Base-by-base conservation (phyloP, 2,797 vertebrate genomes). In the Rhinophrynus dorsalis region DNA sequence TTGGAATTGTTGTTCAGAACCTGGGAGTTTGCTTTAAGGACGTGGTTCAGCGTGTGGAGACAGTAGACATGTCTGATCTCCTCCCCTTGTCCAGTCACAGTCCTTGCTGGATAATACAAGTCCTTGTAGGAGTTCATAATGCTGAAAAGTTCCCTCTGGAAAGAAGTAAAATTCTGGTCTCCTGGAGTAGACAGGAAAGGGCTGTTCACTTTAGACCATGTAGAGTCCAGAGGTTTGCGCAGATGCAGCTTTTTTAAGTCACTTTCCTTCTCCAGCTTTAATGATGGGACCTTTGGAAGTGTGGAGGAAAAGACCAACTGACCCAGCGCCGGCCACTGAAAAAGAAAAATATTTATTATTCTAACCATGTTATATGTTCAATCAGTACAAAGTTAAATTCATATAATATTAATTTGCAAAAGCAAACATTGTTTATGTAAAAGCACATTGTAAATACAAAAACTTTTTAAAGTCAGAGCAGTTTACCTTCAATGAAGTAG, bases 41-140 rank as follows among this genome's bases (percentile, higher is more conserved):
- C 85, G 0, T 99, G 97, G 78, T 99, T 99, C 55, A 99, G 80
- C 2, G 81, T 89, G 9, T 99, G 96, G 18, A 98, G 84, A 79
- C 97, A 98, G 83, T 98, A 99, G 1, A 84, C 77, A 0, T 76
- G 89, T 3, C 91, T 86, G 23, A 96, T 79, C 81, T 95, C 91
- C 0, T 92, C 89, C 8, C 90, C 92, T 0, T 91, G 88, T 4
- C 48, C 88, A 59, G 94, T 42, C 12, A 91, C 93, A 0, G 85
- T 91, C 42, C 83, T 83, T 54, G 96, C 94, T 0, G 96, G 86
- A 52, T 91, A 92, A 82, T 94, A 95, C n/a, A 99, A 68, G 78
- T 99, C 97, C 65, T 74, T 86, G 84, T 99, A 99, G 0, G 92
- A 83, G 63, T 90, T 95, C 94, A 99, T 94, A 50, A 98, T 68